Evolutionary conservation across 2,113 vertebrate genomes (phyloP), one percentile per base, ranked within the genome.

Genomic region (Panurus biarmicus): DNA sequence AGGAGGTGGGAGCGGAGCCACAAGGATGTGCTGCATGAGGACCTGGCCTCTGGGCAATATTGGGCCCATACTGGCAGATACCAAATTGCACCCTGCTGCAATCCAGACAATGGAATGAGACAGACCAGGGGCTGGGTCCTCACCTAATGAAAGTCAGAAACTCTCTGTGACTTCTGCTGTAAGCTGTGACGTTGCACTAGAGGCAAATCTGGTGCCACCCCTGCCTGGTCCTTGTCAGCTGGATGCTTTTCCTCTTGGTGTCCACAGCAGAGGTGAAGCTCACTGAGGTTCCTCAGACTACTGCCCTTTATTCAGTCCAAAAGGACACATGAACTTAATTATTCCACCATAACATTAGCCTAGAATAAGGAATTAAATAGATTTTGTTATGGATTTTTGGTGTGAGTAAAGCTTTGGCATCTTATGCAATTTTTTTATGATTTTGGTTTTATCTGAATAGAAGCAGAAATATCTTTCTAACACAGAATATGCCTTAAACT

Each of bases 371-470:
- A 95, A 95, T 91, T 85, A 90, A 90, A 51, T 76, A 90, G 58
- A 38, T 51, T 19, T 79, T 87, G 19, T 42, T 90, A 93, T 48
- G 60, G 40, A 58, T 79, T 96, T 96, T 86, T 93, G 65, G 67
- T 90, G 78, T 58, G 48, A 96, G 50, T 91, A 76, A 96, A 82
- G 71, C 85, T 94, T 95, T 95, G 90, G 88, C 71, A 89, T 85
- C 10, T 91, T 85, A 83, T 10, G 6, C 26, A 86, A 29, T 50
- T 77, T 79, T 79, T 96, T 96, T 60, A 89, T 77, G 25, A 42
- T 7, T 51, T 38, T 35, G 36, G 6, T 9, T 70, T 61, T 67
- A 29, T 74, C 47, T 50, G 87, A 95, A 96, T 80, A 58, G 57
- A 66, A 82, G 18, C 40, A 81, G 87, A 71, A 77, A 93, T 54